These are phyloP conservation scores for Mechanitis messenoides DNA, from an alignment of 2,888 invertebrate species.

Conservation along the genomic window DNA sequence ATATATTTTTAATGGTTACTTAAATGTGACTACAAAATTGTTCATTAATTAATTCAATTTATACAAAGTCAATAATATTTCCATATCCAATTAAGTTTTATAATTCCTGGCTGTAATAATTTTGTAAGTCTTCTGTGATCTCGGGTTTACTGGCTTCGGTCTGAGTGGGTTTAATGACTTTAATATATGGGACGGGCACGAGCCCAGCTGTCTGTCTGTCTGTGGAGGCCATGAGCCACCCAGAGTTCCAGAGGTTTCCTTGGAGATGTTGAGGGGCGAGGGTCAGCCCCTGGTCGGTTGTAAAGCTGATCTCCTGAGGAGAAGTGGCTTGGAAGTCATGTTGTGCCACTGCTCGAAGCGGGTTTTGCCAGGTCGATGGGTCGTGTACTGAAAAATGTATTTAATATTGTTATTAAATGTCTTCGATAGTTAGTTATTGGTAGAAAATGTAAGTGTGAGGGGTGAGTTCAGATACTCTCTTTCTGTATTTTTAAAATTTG, in stretches of 20 bases:
- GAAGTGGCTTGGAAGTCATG: conserved; percentile 85
- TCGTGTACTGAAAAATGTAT: conserved; percentile 71
- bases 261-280: conserved; percentile 92
- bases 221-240: conserved; percentile 80
- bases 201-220: conserved; percentile 78
- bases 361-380: conserved; percentile 82
- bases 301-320: conserved; percentile 86
- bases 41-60: not conserved
- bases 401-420: not conserved
- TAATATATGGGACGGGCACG: conserved; percentile 80
- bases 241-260: conserved; percentile 79
- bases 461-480: too few relatives aligned
- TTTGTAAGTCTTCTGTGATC: conserved; percentile 36
- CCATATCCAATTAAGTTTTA: conserved; percentile 25
- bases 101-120: conserved; percentile 39
- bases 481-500: too few relatives aligned
- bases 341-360: conserved; percentile 80
- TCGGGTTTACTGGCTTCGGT: conserved; percentile 15
- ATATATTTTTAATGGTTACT: too few relatives aligned
- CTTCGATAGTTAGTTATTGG: too few relatives aligned
- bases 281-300: conserved; percentile 84
- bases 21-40: not conserved
- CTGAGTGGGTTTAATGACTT: conserved; percentile 47
- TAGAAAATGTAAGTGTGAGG: too few relatives aligned
- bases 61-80: conserved; percentile 9